These are phyloP conservation scores for Cyprinodon diabolis DNA, from an alignment of 2,797 vertebrate species.

Conservation along the genomic window DNA sequence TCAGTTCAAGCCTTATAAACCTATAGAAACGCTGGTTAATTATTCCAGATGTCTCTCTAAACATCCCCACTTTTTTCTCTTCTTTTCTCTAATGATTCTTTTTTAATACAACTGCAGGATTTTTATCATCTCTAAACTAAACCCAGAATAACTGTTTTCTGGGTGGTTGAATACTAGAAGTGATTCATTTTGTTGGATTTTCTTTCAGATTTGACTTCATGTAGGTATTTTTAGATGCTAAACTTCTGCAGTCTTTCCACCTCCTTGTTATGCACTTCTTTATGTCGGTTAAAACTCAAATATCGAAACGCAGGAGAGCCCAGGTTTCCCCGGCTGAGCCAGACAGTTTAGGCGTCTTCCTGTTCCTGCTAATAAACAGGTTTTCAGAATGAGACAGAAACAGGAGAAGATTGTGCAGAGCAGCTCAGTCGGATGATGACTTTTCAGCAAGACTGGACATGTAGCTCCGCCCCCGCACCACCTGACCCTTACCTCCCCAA, in stretches of 20 bases:
- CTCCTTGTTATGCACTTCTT: neutral
- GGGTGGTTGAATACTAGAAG: neutral
- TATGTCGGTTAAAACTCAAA: neutral
- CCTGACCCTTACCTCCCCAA: slow-evolving; percentile 39
- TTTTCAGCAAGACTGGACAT: slow-evolving; percentile 44
- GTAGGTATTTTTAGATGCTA: neutral
- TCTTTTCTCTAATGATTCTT: too few relatives aligned
- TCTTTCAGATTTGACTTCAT: too few relatives aligned
- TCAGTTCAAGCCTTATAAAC: too few relatives aligned
- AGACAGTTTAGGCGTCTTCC: slow-evolving; percentile 12
- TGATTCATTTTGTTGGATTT: neutral
- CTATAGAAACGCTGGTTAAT: too few relatives aligned
- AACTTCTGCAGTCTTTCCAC: slow-evolving; percentile 1
- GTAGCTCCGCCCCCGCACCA: slow-evolving; percentile 53
- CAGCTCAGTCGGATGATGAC: slow-evolving; percentile 34
- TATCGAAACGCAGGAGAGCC: neutral
- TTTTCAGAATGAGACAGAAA: slow-evolving; percentile 19
- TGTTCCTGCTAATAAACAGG: slow-evolving; percentile 24
- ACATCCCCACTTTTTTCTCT: too few relatives aligned
- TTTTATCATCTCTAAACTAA: neutral
- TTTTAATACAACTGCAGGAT: neutral
- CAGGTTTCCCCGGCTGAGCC: neutral
- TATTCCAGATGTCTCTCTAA: too few relatives aligned
- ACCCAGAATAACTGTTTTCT: neutral
- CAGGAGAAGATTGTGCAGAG: slow-evolving; percentile 1